These are phyloP conservation scores for Nothoprocta perdicaria DNA, from an alignment of 2,113 vertebrate species.

Conservation along the genomic window DNA sequence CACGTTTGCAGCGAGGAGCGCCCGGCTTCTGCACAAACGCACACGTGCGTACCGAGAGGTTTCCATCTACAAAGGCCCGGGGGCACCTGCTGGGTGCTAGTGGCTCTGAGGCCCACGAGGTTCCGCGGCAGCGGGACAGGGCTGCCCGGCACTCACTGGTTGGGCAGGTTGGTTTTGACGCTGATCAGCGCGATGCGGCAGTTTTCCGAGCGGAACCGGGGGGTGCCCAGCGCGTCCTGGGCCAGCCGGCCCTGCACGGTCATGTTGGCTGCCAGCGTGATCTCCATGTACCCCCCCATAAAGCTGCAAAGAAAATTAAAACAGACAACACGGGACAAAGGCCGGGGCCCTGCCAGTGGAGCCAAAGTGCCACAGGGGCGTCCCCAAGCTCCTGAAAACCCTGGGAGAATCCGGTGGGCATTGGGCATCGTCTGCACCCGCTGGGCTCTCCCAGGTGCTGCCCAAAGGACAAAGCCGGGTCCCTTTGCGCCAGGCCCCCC, in stretches of 20 bases:
- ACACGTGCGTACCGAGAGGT: no score
- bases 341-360: no score
- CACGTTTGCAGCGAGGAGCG: not conserved
- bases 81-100: accelerated
- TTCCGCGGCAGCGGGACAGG: not conserved
- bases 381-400: no score
- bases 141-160: conserved; percentile 23
- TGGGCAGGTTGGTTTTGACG: conserved; percentile 47
- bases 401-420: no score
- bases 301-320: conserved; percentile 38
- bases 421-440: no score
- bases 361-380: no score
- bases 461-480: no score
- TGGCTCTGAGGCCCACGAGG: accelerated
- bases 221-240: not conserved
- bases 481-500: not conserved
- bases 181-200: conserved; percentile 6
- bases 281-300: conserved; percentile 40
- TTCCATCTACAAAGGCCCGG: accelerated
- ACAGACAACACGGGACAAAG: accelerated
- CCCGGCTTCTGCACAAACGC: not conserved
- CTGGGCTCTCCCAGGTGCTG: no score
- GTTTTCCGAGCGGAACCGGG: not conserved
- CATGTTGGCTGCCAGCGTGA: conserved; percentile 42
- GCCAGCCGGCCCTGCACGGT: not conserved